Conservation (phyloP, 2,113 vertebrate genomes). For the Tragelaphus scriptus region DNA sequence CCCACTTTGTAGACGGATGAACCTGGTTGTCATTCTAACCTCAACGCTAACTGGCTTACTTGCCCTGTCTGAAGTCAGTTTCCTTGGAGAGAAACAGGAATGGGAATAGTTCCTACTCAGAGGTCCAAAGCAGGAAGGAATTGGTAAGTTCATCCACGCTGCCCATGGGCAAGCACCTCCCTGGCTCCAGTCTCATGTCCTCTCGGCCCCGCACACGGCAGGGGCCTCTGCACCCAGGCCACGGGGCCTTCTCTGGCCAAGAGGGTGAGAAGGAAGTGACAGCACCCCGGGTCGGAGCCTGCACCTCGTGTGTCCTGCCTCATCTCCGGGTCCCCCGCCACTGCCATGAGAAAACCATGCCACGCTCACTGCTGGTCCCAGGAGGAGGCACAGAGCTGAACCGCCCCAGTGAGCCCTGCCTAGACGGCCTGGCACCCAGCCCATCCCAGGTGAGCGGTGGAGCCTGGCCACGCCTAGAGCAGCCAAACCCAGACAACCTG, state of each 20-base stretch:
- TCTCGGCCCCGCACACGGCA: accelerated
- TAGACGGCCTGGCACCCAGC: background rate
- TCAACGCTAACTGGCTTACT: accelerated
- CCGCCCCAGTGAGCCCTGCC: accelerated
- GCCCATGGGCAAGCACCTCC: accelerated
- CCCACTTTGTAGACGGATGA: background rate
- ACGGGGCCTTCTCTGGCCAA: too few relatives aligned
- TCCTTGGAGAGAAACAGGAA: background rate
- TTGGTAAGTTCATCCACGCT: accelerated
- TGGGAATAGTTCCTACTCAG: background rate
- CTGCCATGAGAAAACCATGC: accelerated
- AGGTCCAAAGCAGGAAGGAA: accelerated
- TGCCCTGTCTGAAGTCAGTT: background rate
- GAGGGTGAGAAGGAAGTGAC: too few relatives aligned
- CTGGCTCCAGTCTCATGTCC: too few relatives aligned
- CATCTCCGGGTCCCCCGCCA: background rate
- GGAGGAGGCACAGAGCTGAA: background rate
- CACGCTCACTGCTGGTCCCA: background rate
- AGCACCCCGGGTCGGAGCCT: accelerated
- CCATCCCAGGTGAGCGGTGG: accelerated
- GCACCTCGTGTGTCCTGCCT: accelerated
- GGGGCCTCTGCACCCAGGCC: accelerated
- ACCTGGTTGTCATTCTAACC: too few relatives aligned
- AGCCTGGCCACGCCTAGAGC: background rate
- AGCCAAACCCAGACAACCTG: background rate